Evolutionary conservation across 2,113 vertebrate species (phyloP).

Genomic region (Catharus minimus): DNA sequence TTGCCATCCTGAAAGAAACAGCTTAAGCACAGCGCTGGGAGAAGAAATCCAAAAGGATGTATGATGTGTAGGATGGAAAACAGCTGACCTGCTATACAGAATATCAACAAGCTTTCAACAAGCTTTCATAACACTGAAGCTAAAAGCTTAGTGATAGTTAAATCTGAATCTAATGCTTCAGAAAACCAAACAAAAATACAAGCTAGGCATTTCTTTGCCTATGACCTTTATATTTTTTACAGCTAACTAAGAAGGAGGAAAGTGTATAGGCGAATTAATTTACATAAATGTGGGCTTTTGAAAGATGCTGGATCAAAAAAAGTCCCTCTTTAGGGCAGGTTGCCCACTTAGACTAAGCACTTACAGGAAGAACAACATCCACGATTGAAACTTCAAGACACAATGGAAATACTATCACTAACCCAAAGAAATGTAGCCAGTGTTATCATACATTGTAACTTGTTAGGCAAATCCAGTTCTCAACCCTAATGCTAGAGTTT

Average conservation of each 20-base stretch:
- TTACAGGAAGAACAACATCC: neutral
- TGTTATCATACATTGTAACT: neutral
- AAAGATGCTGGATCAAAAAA: neutral
- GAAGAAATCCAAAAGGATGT: slow-evolving; percentile 17
- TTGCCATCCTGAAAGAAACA: slow-evolving; percentile 22
- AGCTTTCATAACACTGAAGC: slow-evolving; percentile 24
- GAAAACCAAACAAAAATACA: slow-evolving; percentile 22
- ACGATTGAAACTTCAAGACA: neutral
- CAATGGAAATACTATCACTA: neutral
- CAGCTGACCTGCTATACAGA: slow-evolving; percentile 55
- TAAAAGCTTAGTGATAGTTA: slow-evolving; percentile 13
- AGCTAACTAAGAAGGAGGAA: neutral
- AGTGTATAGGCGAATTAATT: slow-evolving; percentile 8
- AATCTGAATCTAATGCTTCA: slow-evolving; percentile 29
- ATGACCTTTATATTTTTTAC: slow-evolving; percentile 10
- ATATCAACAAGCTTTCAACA: slow-evolving; percentile 55
- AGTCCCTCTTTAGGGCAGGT: neutral
- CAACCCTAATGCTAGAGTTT: neutral
- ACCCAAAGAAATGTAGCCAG: neutral
- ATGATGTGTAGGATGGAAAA: slow-evolving; percentile 30
- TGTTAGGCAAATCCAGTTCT: neutral
- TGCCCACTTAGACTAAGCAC: neutral
- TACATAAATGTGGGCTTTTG: slow-evolving; percentile 19
- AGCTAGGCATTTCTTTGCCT: slow-evolving; percentile 23
- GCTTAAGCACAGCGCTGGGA: neutral